Evolutionary conservation across 2,888 invertebrate genomes (phyloP), one percentile per base, ranked within the genome.

Genomic region (Papilio demoleus): DNA sequence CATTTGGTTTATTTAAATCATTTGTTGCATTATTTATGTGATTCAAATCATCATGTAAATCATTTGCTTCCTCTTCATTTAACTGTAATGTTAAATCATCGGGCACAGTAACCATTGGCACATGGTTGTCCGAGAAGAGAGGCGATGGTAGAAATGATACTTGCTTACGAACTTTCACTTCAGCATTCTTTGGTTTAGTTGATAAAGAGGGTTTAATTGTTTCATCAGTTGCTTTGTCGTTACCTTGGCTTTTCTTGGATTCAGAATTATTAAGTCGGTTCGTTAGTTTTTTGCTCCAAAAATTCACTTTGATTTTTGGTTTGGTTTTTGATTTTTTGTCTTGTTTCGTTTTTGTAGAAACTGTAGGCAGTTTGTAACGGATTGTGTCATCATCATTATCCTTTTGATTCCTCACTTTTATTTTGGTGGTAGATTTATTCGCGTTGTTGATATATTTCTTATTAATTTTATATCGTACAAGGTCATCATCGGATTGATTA

Each of bases 31-130:
- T 81, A 81, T 84, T 83, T 61, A 82, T 86, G 70, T 81, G 77
- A 73, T 90, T 88, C 42, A 91, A 80, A 76, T 90, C 90, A 70
- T 87, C 86, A 31, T 85, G 80, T 27, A 92, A 77, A 72, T 87
- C 88, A 82, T 90, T 87, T 1, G 86, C 91, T 76, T 92, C 91
- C 79, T 91, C 89, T 68, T 91, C 90, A 80, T 91, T 92, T n/a
- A 92, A 76, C 34, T 92, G 90, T 71, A 92, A 90, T n/a, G 92
- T 90, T 63, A 92, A 83, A 75, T 92, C 92, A 83, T 92, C 92
- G 0, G 92, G 92, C 2, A 92, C 92, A 0, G 92, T 90, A 0
- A 92, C 90, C 92, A 92, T 92, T 0, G 92, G 92, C 45, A 88
- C 82, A 81, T 92, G 90, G 68, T 91, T 88, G 5, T 92, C 92